Evolutionary conservation across 92 coral and sea anemone species (phyloP).

Genomic region (Epizoanthus rinbou): DNA sequence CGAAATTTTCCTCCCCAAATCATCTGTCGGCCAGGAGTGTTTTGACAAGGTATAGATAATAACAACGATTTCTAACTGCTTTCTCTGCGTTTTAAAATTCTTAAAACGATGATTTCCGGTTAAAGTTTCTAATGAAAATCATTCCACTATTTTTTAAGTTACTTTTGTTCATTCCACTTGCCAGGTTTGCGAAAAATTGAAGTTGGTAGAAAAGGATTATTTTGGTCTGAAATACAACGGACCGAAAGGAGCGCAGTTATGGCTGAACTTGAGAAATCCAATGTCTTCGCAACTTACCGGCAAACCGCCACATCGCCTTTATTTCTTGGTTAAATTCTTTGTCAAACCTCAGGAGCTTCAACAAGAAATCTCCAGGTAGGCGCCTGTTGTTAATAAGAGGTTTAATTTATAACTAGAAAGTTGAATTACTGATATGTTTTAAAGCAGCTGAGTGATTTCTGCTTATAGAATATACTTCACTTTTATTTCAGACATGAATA

Average conservation of each 20-base stretch:
- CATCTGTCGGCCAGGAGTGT: conserved; percentile 97
- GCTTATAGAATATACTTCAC: not conserved
- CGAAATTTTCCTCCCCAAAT: conserved; percentile 85
- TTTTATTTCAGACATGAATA: conserved; percentile 83
- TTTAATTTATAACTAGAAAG: conserved; percentile 22
- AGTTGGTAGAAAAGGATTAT: conserved; percentile 93
- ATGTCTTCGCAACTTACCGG: conserved; percentile 93
- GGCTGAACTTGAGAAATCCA: conserved; percentile 94
- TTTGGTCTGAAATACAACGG: conserved; percentile 94
- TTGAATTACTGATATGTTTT: not conserved
- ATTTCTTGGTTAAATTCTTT: conserved; percentile 94
- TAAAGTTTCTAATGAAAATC: conserved; percentile 17
- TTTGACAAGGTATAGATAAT: conserved; percentile 85
- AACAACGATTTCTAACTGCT: conserved; percentile 13
- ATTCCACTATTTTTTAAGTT: conserved; percentile 17
- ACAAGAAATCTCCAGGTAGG: conserved; percentile 98
- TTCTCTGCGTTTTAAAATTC: conserved; percentile 19
- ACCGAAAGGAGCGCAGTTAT: conserved; percentile 82
- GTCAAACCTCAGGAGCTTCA: conserved; percentile 98
- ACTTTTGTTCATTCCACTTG: conserved; percentile 9
- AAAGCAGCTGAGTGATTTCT: not conserved
- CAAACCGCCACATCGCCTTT: conserved; percentile 89
- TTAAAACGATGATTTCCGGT: conserved; percentile 42
- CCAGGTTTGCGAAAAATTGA: conserved; percentile 93
- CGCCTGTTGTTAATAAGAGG: conserved; percentile 34